Evolutionary conservation across 2,797 vertebrate genomes (phyloP), one percentile per base, ranked within the genome.

Genomic region (Pseudochirops cupreus): DNA sequence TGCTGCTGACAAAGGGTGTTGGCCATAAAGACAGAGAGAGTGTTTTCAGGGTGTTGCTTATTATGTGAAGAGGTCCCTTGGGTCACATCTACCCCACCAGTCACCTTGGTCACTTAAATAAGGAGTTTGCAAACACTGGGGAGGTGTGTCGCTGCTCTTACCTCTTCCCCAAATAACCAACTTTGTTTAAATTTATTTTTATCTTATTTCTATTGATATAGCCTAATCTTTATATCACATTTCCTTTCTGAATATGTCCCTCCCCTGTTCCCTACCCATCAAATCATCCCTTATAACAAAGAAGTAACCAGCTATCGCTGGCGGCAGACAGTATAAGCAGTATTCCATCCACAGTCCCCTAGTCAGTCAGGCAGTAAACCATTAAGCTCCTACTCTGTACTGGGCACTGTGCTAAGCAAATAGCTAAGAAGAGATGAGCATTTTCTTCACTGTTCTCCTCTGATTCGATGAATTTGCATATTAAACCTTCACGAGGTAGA

Each of bases 21-120:
- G 31, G 24, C 56, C 56, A 91, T 21, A 10, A 57, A 87, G 55
- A 74, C 39, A 74, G 26, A 57, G 31, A 92, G 92, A 50, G n/a
- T 67, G 16, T 95, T 94, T 87, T 28, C 46, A 56, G 59, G 50
- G 87, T 91, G 92, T 94, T 52, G 16, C 39, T 56, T 62, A 28
- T 6, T 54, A 33, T 46, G 31, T 46, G 39, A 87, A 50, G 74
- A 87, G 39, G 39, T 59, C 91, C 29, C n/a, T 89, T 57, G 3
- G 62, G 93, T n/a, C 57, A 91, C 53, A 26, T 26, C 39, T 54
- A 53, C 53, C 91, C 39, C 18, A 50, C 39, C 53, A 29, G 52
- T n/a, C 74, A 28, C 91, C 91, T 24, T 39, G 2, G 67, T 74
- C n/a, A 87, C 24, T 10, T 87, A 87, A 87, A 46, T 24, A 14